Base-by-base conservation (phyloP, 2,797 vertebrate species). In the Urocyon cinereoargenteus region DNA sequence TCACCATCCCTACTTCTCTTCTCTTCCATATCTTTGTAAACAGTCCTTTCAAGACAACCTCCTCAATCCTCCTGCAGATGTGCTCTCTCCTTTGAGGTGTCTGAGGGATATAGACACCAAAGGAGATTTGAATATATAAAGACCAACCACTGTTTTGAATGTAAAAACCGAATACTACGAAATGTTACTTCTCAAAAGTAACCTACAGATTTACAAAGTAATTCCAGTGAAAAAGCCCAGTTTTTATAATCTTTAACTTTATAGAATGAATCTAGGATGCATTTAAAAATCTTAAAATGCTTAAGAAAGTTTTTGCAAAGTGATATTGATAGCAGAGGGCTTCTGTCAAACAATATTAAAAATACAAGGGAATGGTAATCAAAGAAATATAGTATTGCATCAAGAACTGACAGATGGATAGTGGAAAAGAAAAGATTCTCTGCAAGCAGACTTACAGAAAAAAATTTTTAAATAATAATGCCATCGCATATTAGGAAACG, bases 401-500 rank as follows among this genome's bases (percentile, higher is more conserved):
- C 26, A 94, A 73, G 83, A 90, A 73, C 36, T 36, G 26, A 90
- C 34, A 86, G 28, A 94, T 36, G 15, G 45, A n/a, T 31, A 81
- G 57, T 51, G 14, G 59, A 75, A 91, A 57, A 78, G 45, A 86
- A 86, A 95, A 88, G n/a, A 5, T 40, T 51, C 15, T 55, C 51
- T 85, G 45, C 22, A 90, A 94, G 86, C 21, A 82, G 10, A 75
- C 13, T 31, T 90, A 45, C 5, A 57, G 5, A 55, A 79, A 94
- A 92, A 10, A n/a, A 36, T n/a, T 86, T 86, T 90, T 55, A 83
- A 94, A 34, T 81, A 84, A 90, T 3, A 26, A 59, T 90, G 51
- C 4, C 3, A 84, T 36, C 31, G 70, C 4, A 28, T 57, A 81
- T 19, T 84, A 81, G n/a, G 49, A 95, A 90, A 14, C 13, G 45